phyloP scores from a whole-genome alignment of 2,888 invertebrate species.

The Hydraecia micacea region DNA sequence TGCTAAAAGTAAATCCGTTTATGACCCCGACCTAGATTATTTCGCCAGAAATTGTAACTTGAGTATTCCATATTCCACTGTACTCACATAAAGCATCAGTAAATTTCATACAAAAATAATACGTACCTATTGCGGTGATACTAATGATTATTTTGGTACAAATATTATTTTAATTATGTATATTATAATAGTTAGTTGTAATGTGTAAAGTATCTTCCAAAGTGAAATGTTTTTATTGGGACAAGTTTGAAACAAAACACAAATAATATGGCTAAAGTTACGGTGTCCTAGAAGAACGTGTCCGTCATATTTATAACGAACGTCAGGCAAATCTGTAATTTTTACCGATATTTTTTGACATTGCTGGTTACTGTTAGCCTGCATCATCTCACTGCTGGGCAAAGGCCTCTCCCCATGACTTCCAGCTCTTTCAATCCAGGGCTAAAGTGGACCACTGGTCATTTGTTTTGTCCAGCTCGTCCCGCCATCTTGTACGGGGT shows the following conservation, averaged over 20 bases:
- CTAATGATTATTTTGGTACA: conserved; percentile 64
- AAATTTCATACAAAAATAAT: conserved; percentile 47
- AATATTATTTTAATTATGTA: conserved; percentile 63
- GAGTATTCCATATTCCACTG: not conserved
- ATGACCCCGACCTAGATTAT: not conserved
- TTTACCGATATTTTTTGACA: not conserved
- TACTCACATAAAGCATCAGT: conserved; percentile 24
- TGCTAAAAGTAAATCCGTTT: not conserved
- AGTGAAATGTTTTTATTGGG: conserved; percentile 61
- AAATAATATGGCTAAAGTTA: conserved; percentile 11
- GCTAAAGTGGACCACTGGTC: not conserved
- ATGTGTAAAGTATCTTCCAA: conserved; percentile 55
- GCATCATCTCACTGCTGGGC: not conserved
- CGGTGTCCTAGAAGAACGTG: not conserved
- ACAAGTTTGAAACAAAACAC: conserved; percentile 26
- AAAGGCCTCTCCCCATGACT: not conserved
- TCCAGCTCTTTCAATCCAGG: not conserved
- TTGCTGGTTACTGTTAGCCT: not conserved
- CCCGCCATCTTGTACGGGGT: not conserved
- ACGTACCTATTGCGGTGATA: conserved; percentile 59
- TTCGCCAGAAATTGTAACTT: not conserved
- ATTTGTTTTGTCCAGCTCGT: not conserved
- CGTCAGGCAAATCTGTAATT: not conserved
- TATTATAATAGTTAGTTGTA: conserved; percentile 55
- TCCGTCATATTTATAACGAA: not conserved